Evolutionary conservation across 2,113 vertebrate species (phyloP).

Genomic region (Haemorhous mexicanus): DNA sequence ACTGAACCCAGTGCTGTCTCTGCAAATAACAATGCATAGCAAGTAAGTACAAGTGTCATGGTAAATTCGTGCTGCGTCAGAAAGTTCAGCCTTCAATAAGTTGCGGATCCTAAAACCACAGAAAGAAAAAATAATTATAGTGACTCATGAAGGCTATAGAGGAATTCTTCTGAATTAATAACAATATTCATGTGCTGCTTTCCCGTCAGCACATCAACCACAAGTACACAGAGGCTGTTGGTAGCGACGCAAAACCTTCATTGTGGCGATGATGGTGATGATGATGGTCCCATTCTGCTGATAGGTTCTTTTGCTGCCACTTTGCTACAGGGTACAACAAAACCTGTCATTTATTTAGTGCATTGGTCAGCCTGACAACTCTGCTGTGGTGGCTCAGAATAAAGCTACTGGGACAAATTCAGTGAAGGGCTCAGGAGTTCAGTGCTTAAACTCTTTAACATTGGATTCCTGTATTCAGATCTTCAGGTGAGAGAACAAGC

Average conservation of each 20-base stretch:
- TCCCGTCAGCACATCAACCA: neutral
- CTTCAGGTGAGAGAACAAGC: neutral
- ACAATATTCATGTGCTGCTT: neutral
- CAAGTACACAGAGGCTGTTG: neutral
- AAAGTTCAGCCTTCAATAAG: neutral
- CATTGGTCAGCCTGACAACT: neutral
- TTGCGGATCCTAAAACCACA: slow-evolving; percentile 1
- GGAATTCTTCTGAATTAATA: slow-evolving; percentile 5
- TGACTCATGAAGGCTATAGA: neutral
- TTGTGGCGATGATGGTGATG: neutral
- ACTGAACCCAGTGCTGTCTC: neutral
- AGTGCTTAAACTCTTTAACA: neutral
- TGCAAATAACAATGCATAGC: neutral
- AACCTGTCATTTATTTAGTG: neutral
- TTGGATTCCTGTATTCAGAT: neutral
- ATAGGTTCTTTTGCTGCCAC: neutral
- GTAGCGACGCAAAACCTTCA: neutral
- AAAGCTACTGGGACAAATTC: neutral
- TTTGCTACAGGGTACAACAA: neutral
- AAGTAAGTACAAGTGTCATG: neutral
- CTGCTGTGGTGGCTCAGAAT: neutral
- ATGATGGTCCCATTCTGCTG: neutral
- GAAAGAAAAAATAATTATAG: neutral
- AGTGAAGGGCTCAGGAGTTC: neutral
- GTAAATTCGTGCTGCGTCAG: neutral